Conservation (phyloP, 2,888 invertebrate genomes). For the Heteromurus nitidus region DNA sequence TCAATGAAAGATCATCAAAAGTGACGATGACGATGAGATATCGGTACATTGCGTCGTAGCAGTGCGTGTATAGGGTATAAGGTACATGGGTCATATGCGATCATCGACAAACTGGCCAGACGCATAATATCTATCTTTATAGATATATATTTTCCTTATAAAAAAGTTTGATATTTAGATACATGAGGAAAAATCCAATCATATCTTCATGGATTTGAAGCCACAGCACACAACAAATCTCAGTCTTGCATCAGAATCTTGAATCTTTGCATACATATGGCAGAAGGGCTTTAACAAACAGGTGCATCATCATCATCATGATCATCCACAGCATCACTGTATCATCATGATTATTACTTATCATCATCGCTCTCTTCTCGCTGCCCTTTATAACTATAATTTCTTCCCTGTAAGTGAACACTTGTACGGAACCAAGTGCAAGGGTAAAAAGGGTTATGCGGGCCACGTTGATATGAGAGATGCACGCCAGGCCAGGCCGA, state of each 20-base stretch:
- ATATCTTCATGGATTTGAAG: too few relatives aligned
- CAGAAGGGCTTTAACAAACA: conserved; percentile 22
- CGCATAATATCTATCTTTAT: conserved; percentile 1
- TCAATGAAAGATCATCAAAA: conserved; percentile 5
- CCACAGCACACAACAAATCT: too few relatives aligned
- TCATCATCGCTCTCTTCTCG: conserved; percentile 8
- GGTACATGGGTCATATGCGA: too few relatives aligned
- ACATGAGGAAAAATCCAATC: too few relatives aligned
- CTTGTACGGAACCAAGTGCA: conserved; percentile 22
- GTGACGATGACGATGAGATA: conserved; percentile 20
- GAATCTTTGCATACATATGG: too few relatives aligned
- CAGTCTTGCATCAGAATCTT: too few relatives aligned
- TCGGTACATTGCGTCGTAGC: not conserved
- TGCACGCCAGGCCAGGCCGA: too few relatives aligned
- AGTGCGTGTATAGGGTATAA: too few relatives aligned
- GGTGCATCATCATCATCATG: conserved; percentile 35
- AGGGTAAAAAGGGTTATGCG: conserved; percentile 33
- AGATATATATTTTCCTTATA: too few relatives aligned
- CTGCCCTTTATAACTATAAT: conserved; percentile 15
- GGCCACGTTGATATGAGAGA: too few relatives aligned
- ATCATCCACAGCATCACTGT: too few relatives aligned
- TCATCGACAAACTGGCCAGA: not conserved
- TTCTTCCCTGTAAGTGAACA: not conserved
- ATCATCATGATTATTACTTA: conserved; percentile 32
- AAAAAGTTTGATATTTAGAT: too few relatives aligned